These are phyloP conservation scores for Monodelphis domestica DNA, from an alignment of 2,797 vertebrate genomes.

Conservation along the genomic window DNA sequence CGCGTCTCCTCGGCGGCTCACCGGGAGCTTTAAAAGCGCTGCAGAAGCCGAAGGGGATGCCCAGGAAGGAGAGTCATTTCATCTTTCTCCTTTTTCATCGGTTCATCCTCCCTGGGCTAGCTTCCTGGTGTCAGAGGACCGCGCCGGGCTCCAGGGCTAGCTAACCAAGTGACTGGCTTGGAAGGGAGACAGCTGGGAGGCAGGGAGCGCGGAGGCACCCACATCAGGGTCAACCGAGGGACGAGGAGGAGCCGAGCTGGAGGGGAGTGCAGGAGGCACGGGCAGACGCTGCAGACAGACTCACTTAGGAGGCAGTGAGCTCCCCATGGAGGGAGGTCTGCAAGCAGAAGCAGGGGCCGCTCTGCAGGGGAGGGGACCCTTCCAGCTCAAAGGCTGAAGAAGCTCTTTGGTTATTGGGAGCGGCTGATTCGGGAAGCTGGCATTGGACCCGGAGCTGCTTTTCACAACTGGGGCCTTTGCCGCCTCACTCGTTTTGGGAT, in stretches of 20 bases:
- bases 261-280: neutral
- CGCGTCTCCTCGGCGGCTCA: too few relatives aligned
- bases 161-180: too few relatives aligned
- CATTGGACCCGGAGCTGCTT: too few relatives aligned
- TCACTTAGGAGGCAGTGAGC: neutral
- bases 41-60: neutral
- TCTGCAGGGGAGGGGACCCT: neutral
- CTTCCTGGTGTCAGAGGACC: too few relatives aligned
- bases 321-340: neutral
- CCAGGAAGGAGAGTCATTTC: neutral
- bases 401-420: too few relatives aligned
- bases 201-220: too few relatives aligned
- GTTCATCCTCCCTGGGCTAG: too few relatives aligned
- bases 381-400: neutral
- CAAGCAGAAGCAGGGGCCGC: neutral
- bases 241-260: neutral
- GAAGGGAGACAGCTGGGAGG: neutral
- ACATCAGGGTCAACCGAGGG: neutral
- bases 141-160: too few relatives aligned
- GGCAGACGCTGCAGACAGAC: too few relatives aligned
- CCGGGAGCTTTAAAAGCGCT: too few relatives aligned
- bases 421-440: too few relatives aligned
- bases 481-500: too few relatives aligned
- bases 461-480: neutral
- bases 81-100: neutral